phyloP scores from a whole-genome alignment of 2,113 vertebrate species.

The Falco punctatus region DNA sequence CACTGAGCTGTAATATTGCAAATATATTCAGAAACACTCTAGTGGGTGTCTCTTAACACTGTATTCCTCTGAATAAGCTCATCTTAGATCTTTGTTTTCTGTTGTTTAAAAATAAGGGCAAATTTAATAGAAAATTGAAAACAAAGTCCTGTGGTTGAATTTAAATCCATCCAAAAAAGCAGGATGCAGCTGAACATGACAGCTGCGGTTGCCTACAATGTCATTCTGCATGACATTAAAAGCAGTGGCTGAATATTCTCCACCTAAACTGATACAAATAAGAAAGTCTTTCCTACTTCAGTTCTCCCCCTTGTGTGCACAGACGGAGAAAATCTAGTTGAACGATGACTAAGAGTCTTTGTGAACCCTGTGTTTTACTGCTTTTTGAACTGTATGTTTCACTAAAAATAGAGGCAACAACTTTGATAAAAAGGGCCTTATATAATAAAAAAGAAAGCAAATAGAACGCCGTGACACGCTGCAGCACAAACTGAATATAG shows the following conservation, averaged over 20 bases:
- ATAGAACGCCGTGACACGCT: background rate
- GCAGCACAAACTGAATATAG: background rate
- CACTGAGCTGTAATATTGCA: background rate
- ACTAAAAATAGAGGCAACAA: conserved; percentile 12
- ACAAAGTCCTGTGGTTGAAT: background rate
- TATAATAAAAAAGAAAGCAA: background rate
- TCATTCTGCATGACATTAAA: background rate
- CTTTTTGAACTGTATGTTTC: background rate
- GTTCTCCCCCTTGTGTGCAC: background rate
- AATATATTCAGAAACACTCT: background rate
- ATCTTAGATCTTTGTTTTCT: background rate
- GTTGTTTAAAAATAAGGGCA: background rate
- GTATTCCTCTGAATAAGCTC: background rate
- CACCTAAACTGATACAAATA: background rate
- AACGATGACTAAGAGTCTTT: background rate
- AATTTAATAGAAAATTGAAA: background rate
- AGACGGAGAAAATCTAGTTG: background rate
- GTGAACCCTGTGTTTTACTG: background rate
- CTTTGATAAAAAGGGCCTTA: background rate
- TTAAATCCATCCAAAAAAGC: background rate
- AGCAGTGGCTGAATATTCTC: background rate
- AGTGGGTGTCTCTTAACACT: background rate
- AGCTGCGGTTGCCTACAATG: background rate
- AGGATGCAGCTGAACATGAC: background rate
- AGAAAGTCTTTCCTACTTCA: background rate